Conservation (phyloP, 2,113 vertebrate genomes). For the Phylloscopus trochiloides region DNA sequence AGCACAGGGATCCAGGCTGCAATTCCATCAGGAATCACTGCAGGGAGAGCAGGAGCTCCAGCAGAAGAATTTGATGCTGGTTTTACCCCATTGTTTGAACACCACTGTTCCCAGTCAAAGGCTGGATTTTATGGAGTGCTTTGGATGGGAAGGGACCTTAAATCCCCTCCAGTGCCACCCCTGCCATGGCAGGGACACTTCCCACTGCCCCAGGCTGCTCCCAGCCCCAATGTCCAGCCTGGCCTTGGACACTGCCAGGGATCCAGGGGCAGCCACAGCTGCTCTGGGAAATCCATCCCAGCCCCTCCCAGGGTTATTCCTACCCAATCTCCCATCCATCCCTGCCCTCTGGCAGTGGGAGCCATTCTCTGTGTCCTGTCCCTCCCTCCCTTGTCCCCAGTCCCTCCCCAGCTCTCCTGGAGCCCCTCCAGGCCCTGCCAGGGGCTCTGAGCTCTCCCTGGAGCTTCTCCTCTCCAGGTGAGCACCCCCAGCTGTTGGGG, state of each 20-base stretch:
- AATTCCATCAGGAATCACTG: background rate
- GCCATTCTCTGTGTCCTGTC: background rate
- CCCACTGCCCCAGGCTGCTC: background rate
- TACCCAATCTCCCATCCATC: rapidly evolving
- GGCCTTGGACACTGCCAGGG: background rate
- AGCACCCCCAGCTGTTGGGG: background rate
- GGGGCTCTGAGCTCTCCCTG: background rate
- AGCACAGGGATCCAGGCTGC: background rate
- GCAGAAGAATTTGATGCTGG: background rate
- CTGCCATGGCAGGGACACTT: background rate
- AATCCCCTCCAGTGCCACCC: background rate
- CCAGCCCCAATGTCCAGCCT: background rate
- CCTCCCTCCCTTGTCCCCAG: background rate
- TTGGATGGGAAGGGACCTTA: background rate
- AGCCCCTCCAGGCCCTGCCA: background rate
- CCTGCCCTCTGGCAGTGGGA: background rate
- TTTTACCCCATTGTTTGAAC: background rate
- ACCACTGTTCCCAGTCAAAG: background rate
- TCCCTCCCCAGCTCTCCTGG: background rate
- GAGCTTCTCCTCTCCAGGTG: background rate
- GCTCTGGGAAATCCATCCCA: background rate
- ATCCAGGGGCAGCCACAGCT: background rate
- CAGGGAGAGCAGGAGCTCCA: background rate
- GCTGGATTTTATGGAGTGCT: background rate
- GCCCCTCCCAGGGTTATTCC: background rate